Percentiles rank a stretch among this genome's conserved stretches.
These are phyloP conservation scores for Hanleya hanleyi DNA, from an alignment of 2,888 invertebrate species.

Conservation along the genomic window DNA sequence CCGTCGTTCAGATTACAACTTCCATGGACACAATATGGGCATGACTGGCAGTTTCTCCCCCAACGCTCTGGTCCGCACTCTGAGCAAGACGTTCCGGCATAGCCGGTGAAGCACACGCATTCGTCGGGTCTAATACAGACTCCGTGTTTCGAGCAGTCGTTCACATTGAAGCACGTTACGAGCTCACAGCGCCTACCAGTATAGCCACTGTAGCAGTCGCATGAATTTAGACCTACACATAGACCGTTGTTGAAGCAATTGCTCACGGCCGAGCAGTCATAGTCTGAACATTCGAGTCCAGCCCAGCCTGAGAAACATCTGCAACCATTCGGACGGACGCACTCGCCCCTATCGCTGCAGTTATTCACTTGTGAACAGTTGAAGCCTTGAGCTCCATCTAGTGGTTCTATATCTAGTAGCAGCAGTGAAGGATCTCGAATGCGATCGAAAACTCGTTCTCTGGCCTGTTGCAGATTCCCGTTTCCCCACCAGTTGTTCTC, in stretches of 20 bases:
- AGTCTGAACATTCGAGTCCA: conserved; percentile 28
- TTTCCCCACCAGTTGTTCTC: conserved; percentile 43
- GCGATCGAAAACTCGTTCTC: conserved; percentile 25
- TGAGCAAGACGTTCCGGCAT: conserved; percentile 16
- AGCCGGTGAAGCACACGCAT: conserved; percentile 22
- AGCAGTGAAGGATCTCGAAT: conserved; percentile 18
- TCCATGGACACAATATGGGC: conserved; percentile 27
- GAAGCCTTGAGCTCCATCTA: conserved; percentile 22
- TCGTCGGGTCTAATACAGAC: conserved; percentile 18
- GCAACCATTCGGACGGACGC: conserved; percentile 37
- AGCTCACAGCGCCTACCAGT: conserved; percentile 29
- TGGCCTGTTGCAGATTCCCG: conserved; percentile 9
- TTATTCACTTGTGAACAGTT: conserved; percentile 35
- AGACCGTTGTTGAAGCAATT: conserved; percentile 41
- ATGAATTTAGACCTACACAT: conserved; percentile 44
- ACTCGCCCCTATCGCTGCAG: conserved; percentile 37
- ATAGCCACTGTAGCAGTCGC: conserved; percentile 43
- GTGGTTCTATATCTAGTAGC: conserved; percentile 24
- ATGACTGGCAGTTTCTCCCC: conserved; percentile 21
- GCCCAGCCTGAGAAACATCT: conserved; percentile 37
- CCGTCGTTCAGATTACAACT: conserved; percentile 16
- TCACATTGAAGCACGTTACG: conserved; percentile 31
- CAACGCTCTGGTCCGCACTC: conserved; percentile 11
- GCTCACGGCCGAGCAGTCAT: conserved; percentile 35
- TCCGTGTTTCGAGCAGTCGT: conserved; percentile 24